Percentiles rank a stretch among this genome's conserved stretches.
phyloP scores from a whole-genome alignment of 2,888 invertebrate genomes.

The Sicus ferrugineus region DNA sequence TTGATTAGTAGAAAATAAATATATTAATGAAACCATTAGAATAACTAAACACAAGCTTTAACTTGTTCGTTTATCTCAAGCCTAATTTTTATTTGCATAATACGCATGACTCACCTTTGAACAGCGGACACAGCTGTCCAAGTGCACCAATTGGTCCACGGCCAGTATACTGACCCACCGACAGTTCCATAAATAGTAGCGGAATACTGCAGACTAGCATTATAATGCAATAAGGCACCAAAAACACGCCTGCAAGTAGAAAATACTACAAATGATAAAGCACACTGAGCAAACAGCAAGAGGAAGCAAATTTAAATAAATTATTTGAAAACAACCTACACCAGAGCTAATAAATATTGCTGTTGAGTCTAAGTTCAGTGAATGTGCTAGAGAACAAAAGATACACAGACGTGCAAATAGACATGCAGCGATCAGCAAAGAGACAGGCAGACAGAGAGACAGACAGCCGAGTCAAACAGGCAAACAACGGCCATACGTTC shows the following conservation, averaged over 20 bases:
- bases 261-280: neutral
- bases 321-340: conserved; percentile 16
- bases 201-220: conserved; percentile 90
- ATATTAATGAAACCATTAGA: no score
- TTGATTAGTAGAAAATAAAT: no score
- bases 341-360: neutral
- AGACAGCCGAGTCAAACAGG: neutral
- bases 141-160: conserved; percentile 91
- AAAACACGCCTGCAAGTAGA: conserved; percentile 80
- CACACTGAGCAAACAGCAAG: neutral
- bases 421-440: neutral
- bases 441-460: conserved; percentile 1
- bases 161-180: conserved; percentile 91
- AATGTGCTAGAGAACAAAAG: conserved; percentile 14
- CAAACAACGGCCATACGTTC: neutral
- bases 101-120: conserved; percentile 76
- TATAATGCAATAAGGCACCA: conserved; percentile 93
- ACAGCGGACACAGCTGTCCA: conserved; percentile 89
- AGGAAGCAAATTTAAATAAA: conserved; percentile 22
- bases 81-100: no score
- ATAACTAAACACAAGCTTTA: no score
- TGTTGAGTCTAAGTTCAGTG: conserved; percentile 3
- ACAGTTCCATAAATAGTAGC: conserved; percentile 92
- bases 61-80: no score
- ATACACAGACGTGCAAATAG: neutral